Evolutionary conservation across 2,888 invertebrate species (phyloP).

Genomic region (Tetramorium bicarinatum): DNA sequence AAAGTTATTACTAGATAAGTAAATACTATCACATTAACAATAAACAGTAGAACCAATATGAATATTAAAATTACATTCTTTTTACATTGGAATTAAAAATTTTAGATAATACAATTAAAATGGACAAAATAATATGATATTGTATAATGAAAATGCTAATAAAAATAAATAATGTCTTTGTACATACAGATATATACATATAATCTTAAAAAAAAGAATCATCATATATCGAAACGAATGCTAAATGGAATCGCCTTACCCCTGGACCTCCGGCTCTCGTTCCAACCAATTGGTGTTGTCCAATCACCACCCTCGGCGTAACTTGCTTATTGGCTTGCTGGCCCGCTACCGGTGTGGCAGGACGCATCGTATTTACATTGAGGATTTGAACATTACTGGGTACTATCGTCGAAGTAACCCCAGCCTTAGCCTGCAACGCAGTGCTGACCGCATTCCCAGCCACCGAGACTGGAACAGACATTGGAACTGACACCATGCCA

Average conservation of each 20-base stretch:
- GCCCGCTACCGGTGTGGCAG: conserved; percentile 90
- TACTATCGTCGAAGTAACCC: conserved; percentile 88
- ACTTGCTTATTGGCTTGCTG: conserved; percentile 90
- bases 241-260: conserved; percentile 87
- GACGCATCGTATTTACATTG: conserved; percentile 91
- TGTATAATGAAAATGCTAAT: background rate
- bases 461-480: conserved; percentile 84
- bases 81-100: background rate
- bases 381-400: conserved; percentile 94
- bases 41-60: background rate
- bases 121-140: background rate
- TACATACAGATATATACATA: background rate
- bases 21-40: background rate
- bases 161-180: background rate
- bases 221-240: background rate
- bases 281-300: conserved; percentile 92
- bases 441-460: conserved; percentile 81
- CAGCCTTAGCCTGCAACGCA: conserved; percentile 81
- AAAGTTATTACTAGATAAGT: background rate
- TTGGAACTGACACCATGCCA: conserved; percentile 85
- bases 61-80: background rate
- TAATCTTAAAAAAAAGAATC: background rate
- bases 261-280: conserved; percentile 93
- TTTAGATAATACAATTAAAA: background rate
- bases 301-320: conserved; percentile 94